Conservation (phyloP, 1,140 invertebrate species). For the Eumeta japonica region DNA sequence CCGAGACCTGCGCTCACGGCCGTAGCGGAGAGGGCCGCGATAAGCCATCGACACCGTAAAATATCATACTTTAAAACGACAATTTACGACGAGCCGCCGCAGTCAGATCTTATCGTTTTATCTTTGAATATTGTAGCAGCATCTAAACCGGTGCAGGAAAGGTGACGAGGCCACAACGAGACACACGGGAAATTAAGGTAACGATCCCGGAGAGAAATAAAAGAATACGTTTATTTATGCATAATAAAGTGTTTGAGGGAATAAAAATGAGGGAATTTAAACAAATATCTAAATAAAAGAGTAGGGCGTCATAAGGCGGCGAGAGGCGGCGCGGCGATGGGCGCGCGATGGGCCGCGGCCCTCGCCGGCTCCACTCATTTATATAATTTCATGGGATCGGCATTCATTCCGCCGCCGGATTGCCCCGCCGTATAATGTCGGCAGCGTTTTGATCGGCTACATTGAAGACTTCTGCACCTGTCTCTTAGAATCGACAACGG, state of each 20-base stretch:
- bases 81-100: too few species aligned
- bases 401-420: slow-evolving; percentile 52
- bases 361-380: slow-evolving; percentile 29
- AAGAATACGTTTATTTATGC: slow-evolving; percentile 50
- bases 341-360: slow-evolving; percentile 39
- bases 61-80: too few species aligned
- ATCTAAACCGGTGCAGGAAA: slow-evolving; percentile 34
- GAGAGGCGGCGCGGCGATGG: slow-evolving; percentile 21
- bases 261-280: slow-evolving; percentile 49
- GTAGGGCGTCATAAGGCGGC: slow-evolving; percentile 32
- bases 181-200: slow-evolving; percentile 41
- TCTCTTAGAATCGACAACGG: too few species aligned
- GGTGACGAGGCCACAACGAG: slow-evolving; percentile 38
- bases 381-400: slow-evolving; percentile 51
- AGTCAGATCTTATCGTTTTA: slow-evolving; percentile 37
- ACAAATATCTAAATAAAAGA: slow-evolving; percentile 51
- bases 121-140: slow-evolving; percentile 45
- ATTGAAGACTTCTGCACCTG: too few species aligned
- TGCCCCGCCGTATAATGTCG: slow-evolving; percentile 19
- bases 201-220: slow-evolving; percentile 46
- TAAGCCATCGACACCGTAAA: too few species aligned
- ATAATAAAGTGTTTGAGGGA: slow-evolving; percentile 47
- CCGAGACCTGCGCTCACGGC: too few species aligned
- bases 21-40: too few species aligned
- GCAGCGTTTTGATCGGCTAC: too few species aligned